Evolutionary conservation across 1,140 invertebrate species (phyloP), one percentile per base, ranked within the genome.

Genomic region (Magallana ariakensis): DNA sequence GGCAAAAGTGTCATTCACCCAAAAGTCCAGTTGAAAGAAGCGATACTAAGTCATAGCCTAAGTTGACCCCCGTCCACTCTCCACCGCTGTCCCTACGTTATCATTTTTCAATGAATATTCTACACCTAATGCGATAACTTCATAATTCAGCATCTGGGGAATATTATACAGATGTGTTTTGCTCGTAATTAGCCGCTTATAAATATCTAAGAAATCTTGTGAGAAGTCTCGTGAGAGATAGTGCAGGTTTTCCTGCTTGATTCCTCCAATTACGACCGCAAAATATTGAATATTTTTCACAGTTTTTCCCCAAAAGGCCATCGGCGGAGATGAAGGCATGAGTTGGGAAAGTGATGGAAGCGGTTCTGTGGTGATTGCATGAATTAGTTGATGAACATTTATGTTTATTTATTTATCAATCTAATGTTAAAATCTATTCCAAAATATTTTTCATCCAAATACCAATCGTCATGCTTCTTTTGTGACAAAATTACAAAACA

Each of bases 51-150:
- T 46, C 5, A 46, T 46, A 46, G 5, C 3, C 33, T 5, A 2
- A 46, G 33, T 46, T 46, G 33, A 46, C 33, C 33, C 33, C 33
- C 33, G 33, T 75, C 66, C 9, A 13, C 13, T 22, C 22, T 46
- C 9, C 26, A 75, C 4, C 10, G 11, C 22, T 70, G n/a, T 26
- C 62, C 11, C 62, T 22, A 75, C 0, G 26, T 33, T 75, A 75
- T 75, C 33, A 75, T 75, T 75, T 26, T 16, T 62, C 19, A 75
- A 46, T n/a, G n/a, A n/a, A n/a, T 26, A 26, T 75, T 11, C 66
- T 75, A 75, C 22, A 33, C 33, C 66, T 75, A 75, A 75, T 26
- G 66, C 19, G 66, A 75, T 75, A 75, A 75, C 66, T 75, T 75
- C 33, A 26, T 75, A 75, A 75, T 75, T 26, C 19, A 9, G 22